phyloP scores from a whole-genome alignment of 2,797 vertebrate genomes.

The Alauda arvensis region DNA sequence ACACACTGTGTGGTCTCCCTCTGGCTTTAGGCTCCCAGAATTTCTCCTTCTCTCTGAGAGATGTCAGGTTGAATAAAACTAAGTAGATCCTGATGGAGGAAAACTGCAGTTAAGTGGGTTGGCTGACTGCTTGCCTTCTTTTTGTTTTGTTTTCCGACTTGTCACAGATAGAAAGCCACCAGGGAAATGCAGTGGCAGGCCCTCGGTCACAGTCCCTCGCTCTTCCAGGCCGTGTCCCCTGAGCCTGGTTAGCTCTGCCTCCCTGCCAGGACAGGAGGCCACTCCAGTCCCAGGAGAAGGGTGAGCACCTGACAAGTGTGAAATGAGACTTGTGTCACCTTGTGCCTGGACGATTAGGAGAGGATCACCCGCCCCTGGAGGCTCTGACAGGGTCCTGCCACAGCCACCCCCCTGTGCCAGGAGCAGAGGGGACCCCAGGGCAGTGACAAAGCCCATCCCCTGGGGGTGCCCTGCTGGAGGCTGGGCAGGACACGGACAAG shows the following conservation, averaged over 20 bases:
- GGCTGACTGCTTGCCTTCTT: slow-evolving; percentile 47
- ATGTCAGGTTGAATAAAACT: slow-evolving; percentile 56
- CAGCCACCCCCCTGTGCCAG: background rate
- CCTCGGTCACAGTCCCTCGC: background rate
- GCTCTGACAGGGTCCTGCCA: background rate
- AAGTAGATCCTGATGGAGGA: slow-evolving; percentile 51
- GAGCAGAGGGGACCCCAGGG: background rate
- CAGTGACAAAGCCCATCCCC: background rate
- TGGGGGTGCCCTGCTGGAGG: background rate
- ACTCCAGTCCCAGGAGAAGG: background rate
- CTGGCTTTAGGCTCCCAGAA: slow-evolving; percentile 48
- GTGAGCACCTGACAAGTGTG: background rate
- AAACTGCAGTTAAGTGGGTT: slow-evolving; percentile 52
- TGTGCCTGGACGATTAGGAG: background rate
- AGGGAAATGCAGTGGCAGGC: slow-evolving; percentile 11
- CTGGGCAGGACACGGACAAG: background rate
- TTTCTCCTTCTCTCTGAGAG: slow-evolving; percentile 28
- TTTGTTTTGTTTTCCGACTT: slow-evolving; percentile 31
- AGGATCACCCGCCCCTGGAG: background rate
- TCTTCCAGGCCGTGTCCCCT: background rate
- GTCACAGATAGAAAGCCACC: slow-evolving; percentile 10
- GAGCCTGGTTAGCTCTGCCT: background rate
- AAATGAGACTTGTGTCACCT: background rate
- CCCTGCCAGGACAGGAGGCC: background rate
- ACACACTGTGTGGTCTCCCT: slow-evolving; percentile 48